Evolutionary conservation across 2,797 vertebrate species (phyloP).

Genomic region (Xenopus petersii): DNA sequence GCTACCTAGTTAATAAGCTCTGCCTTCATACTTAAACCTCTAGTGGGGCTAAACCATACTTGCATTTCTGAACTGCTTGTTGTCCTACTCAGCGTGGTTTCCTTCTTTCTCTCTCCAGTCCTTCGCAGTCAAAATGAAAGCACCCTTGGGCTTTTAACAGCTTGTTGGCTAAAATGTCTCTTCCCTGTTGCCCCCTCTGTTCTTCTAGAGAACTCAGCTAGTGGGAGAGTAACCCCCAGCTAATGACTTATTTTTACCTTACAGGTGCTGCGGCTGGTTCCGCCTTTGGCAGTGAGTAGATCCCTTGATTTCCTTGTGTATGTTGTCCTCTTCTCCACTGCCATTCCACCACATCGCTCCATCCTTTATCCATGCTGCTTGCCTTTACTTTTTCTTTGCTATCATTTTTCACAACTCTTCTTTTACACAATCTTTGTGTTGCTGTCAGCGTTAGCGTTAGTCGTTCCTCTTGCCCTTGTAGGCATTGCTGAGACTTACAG

Average conservation of each 20-base stretch:
- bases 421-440: too few species aligned
- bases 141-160: constrained; percentile 1
- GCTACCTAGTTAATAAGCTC: too few species aligned
- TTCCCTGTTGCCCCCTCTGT: not conserved
- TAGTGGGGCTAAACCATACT: not conserved
- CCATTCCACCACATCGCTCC: not conserved
- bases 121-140: not conserved
- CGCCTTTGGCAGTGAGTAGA: constrained; percentile 93
- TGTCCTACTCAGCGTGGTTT: not conserved
- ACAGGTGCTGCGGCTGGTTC: constrained; percentile 91
- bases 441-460: too few species aligned
- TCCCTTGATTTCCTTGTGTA: constrained; percentile 9
- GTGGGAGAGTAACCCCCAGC: not conserved
- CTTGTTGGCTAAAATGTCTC: not conserved
- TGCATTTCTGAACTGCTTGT: not conserved
- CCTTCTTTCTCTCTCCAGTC: not conserved
- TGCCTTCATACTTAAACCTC: too few species aligned
- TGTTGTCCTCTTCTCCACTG: not conserved
- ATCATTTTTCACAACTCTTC: not conserved
- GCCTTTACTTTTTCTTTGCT: not conserved
- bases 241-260: constrained; percentile 60
- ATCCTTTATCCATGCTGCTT: not conserved
- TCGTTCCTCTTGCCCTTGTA: too few species aligned
- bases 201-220: constrained; percentile 39
- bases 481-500: too few species aligned